Evolutionary conservation across 2,888 invertebrate species (phyloP).

Genomic region (Dioctria rufipes): DNA sequence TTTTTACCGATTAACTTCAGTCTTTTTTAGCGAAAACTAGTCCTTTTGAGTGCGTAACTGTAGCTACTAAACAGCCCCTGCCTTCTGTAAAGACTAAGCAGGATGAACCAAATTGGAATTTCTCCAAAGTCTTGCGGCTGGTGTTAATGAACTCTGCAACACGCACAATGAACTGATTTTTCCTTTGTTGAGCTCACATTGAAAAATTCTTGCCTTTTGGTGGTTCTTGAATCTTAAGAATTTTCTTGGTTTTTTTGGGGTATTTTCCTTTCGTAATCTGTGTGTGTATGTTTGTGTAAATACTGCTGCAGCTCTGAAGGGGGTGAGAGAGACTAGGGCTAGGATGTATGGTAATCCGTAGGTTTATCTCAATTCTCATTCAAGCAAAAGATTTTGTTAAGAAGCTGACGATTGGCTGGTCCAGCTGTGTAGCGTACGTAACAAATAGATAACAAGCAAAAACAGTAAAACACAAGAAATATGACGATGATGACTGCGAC

Average conservation of each 20-base stretch:
- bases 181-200: constrained; percentile 17
- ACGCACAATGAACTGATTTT: constrained; percentile 14
- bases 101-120: neutral
- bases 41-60: constrained; percentile 3
- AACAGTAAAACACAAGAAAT: constrained; percentile 13
- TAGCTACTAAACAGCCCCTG: neutral
- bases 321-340: neutral
- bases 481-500: neutral
- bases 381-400: neutral
- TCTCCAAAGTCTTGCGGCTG: neutral
- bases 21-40: neutral
- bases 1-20: constrained; percentile 38
- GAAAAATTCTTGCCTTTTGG: neutral
- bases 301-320: neutral
- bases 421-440: neutral
- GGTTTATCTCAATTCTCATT: no score
- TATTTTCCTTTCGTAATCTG: neutral
- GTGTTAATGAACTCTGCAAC: constrained; percentile 32
- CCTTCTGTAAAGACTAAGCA: neutral
- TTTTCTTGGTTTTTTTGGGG: neutral
- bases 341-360: no score
- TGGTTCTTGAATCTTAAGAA: neutral
- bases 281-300: no score
- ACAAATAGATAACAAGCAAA: neutral
- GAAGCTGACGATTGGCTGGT: neutral